Evolutionary conservation across 2,797 vertebrate genomes (phyloP), one percentile per base, ranked within the genome.

Genomic region (Melanotaenia maccullochi): DNA sequence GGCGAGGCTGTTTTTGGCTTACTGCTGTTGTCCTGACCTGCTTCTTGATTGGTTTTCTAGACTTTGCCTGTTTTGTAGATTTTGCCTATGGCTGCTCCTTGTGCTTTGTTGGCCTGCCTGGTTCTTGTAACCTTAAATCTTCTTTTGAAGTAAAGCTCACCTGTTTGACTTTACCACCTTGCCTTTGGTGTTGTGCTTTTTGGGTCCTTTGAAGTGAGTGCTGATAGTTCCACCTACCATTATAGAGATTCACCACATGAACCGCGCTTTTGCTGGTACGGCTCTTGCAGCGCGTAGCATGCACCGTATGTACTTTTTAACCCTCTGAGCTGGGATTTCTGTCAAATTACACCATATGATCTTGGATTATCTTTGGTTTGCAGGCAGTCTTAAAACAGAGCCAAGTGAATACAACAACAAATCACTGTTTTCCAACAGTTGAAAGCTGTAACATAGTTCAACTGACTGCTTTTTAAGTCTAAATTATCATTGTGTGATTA

Each of bases 141-240:
- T 55, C 68, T 42, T 73, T 65, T 65, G 55, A 73, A 65, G 55
- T 58, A 65, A 65, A 65, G 18, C 55, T 59, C 5, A 13, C 44
- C 20, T 59, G 24, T 73, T 49, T 65, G 52, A 58, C 60, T 58
- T 38, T n/a, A 35, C 60, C 22, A 13, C 52, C n/a, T 57, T 9
- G 24, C 61, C 42, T 65, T 65, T 28, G 32, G 70, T 58, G 52
- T 57, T 25, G 5, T 72, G 62, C 25, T 73, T 60, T 33, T 73
- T 40, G 12, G 58, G 33, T 54, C 24, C 58, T 61, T 70, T 70
- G 58, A 70, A 70, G 18, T 70, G 67, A 60, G 25, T 33, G 16
- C 67, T 51, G 51, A 44, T 42, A 22, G 68, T 70, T 70, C 20
- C 14, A 2, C 25, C 60, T 61, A 25, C 51, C 49, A 24, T 62